Evolutionary conservation across 2,888 invertebrate species (phyloP).

Genomic region (Omphaloscelis lunosa): DNA sequence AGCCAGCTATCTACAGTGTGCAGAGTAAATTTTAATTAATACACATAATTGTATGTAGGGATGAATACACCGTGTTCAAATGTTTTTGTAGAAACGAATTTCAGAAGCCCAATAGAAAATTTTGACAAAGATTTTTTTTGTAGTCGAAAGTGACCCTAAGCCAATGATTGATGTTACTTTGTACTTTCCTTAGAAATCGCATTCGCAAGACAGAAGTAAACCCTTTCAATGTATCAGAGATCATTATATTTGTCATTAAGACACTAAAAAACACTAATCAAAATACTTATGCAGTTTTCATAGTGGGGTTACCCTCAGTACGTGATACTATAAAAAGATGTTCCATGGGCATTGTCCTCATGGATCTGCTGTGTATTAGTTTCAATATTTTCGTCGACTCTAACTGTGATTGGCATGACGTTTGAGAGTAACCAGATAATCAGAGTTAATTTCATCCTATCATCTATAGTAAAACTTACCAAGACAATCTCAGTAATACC

Average conservation of each 20-base stretch:
- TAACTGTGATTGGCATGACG: constrained; percentile 51
- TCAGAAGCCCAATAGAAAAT: constrained; percentile 28
- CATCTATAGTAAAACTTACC: constrained; percentile 74
- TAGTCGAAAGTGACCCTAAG: constrained; percentile 58
- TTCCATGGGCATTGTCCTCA: constrained; percentile 14
- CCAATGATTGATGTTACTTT: constrained; percentile 31
- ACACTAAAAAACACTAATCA: constrained; percentile 42
- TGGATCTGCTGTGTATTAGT: constrained; percentile 15
- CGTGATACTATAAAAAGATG: constrained; percentile 40
- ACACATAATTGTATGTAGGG: constrained; percentile 35
- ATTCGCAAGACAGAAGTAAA: constrained; percentile 26
- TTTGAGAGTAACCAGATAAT: constrained; percentile 61
- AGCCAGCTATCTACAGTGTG: constrained; percentile 29
- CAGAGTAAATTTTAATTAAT: constrained; percentile 36
- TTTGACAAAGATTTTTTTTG: constrained; percentile 15
- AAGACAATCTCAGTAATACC: constrained; percentile 68
- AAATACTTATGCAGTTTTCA: constrained; percentile 46
- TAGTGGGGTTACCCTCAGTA: constrained; percentile 62
- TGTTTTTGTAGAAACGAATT: constrained; percentile 15
- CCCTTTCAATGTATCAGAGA: constrained; percentile 9
- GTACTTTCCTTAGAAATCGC: constrained; percentile 50
- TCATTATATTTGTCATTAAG: constrained; percentile 19
- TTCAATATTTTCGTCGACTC: constrained; percentile 27
- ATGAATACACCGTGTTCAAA: constrained; percentile 46
- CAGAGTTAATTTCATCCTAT: constrained; percentile 50